phyloP scores from a whole-genome alignment of 1,140 invertebrate genomes.

The Plectrocnemia conspersa region DNA sequence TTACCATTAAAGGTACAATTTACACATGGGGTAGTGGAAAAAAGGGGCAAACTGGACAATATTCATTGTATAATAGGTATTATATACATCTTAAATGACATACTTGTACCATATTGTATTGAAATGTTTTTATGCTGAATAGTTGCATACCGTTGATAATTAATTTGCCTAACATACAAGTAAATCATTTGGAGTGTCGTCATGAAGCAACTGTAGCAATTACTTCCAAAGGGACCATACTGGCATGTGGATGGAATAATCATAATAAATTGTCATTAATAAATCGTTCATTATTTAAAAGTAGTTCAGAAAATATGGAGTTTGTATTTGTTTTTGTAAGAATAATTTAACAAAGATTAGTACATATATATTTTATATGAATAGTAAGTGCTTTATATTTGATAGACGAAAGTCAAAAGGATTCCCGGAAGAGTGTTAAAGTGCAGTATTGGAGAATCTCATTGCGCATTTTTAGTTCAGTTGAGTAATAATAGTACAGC shows the following conservation, averaged over 20 bases:
- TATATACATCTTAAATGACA: slow-evolving; percentile 16
- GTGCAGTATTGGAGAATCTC: slow-evolving; percentile 22
- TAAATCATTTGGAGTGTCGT: slow-evolving; percentile 55
- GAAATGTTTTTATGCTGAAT: neutral
- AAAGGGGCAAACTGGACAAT: slow-evolving; percentile 62
- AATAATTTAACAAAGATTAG: slow-evolving; percentile 6
- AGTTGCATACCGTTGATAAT: slow-evolving; percentile 45
- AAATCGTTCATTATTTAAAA: too few relatives aligned
- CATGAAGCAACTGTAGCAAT: slow-evolving; percentile 63
- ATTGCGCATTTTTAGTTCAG: slow-evolving; percentile 30
- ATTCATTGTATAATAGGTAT: slow-evolving; percentile 37
- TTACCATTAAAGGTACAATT: slow-evolving; percentile 58
- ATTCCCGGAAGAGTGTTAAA: slow-evolving; percentile 28
- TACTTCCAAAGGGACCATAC: slow-evolving; percentile 58
- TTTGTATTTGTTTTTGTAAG: slow-evolving; percentile 17
- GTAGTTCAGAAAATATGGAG: neutral
- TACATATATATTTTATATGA: neutral
- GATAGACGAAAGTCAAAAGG: slow-evolving; percentile 38
- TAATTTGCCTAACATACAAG: slow-evolving; percentile 47
- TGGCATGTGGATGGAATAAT: slow-evolving; percentile 64
- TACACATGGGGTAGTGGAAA: slow-evolving; percentile 67
- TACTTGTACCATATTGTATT: neutral
- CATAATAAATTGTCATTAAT: slow-evolving; percentile 59
- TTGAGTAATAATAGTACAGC: slow-evolving; percentile 32
- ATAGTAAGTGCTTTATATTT: slow-evolving; percentile 4